Evolutionary conservation across 2,888 invertebrate species (phyloP).

Genomic region (Subacronicta megacephala): DNA sequence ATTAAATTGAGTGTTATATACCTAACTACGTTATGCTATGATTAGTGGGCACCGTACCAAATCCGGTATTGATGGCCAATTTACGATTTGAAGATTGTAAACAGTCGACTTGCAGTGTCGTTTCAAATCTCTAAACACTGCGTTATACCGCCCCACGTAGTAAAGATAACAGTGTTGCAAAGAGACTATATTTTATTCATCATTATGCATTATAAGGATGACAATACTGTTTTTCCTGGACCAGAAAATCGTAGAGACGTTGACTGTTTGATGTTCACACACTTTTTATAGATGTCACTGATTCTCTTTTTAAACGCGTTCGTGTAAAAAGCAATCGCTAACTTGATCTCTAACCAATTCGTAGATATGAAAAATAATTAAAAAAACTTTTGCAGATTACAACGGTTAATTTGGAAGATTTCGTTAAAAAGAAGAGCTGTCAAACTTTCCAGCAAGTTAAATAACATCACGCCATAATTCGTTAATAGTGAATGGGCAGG

Average conservation of each 20-base stretch:
- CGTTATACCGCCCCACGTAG: conserved; percentile 13
- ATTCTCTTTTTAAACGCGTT: background rate
- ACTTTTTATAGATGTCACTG: background rate
- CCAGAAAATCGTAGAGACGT: background rate
- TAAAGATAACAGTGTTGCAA: conserved; percentile 32
- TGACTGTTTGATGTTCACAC: background rate
- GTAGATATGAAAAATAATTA: too few relatives aligned
- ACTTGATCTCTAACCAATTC: too few relatives aligned
- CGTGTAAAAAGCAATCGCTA: too few relatives aligned
- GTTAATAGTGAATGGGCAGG: too few relatives aligned
- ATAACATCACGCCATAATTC: too few relatives aligned
- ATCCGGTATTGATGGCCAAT: conserved; percentile 23
- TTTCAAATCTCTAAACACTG: conserved; percentile 8
- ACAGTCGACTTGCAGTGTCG: conserved; percentile 10
- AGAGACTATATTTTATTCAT: conserved; percentile 21
- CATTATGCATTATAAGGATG: conserved; percentile 5
- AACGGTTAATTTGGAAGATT: too few relatives aligned
- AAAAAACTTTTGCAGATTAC: too few relatives aligned
- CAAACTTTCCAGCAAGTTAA: too few relatives aligned
- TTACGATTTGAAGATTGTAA: conserved; percentile 28
- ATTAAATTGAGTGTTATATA: background rate
- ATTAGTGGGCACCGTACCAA: background rate
- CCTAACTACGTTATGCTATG: background rate
- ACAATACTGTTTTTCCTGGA: conserved; percentile 2
- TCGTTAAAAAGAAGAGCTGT: too few relatives aligned